A percentile compares a stretch with the other conserved stretches of the same genome.
These are phyloP conservation scores for Labroides dimidiatus DNA, from an alignment of 2,797 vertebrate genomes.

Conservation along the genomic window DNA sequence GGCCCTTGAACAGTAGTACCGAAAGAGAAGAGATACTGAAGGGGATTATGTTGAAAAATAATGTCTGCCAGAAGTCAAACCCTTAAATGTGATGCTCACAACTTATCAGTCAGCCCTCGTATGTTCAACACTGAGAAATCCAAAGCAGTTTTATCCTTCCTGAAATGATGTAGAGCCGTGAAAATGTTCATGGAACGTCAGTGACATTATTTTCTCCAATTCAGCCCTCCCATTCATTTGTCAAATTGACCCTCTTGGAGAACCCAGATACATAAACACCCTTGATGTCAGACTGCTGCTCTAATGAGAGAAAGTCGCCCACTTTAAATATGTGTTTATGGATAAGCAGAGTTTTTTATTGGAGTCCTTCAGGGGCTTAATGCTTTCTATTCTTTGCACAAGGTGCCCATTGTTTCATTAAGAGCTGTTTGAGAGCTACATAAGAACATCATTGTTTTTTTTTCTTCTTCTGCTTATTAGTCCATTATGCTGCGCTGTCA, in stretches of 20 bases:
- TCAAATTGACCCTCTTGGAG: background rate
- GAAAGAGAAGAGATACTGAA: too few relatives aligned
- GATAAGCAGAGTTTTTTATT: slow-evolving; percentile 22
- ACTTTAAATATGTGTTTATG: slow-evolving; percentile 28
- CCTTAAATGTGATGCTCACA: too few relatives aligned
- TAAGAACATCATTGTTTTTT: slow-evolving; percentile 39
- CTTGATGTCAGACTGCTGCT: slow-evolving; percentile 11
- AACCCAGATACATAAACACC: slow-evolving; percentile 1
- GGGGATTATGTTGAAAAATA: too few relatives aligned
- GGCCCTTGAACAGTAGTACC: too few relatives aligned
- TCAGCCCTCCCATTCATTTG: background rate
- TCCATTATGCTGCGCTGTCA: slow-evolving; percentile 42
- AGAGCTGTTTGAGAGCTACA: slow-evolving; percentile 41
- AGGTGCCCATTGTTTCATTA: slow-evolving; percentile 43
- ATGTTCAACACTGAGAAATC: too few relatives aligned
- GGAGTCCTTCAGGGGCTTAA: slow-evolving; percentile 39
- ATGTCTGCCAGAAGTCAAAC: too few relatives aligned
- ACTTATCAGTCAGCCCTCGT: too few relatives aligned
- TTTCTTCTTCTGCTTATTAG: slow-evolving; percentile 37
- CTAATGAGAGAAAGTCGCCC: slow-evolving; percentile 14
- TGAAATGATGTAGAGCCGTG: background rate
- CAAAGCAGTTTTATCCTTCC: background rate
- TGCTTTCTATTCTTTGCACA: slow-evolving; percentile 30
- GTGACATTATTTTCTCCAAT: background rate
- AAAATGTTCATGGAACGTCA: background rate